Conservation (phyloP, 1,140 invertebrate species). For the Grapholita molesta region DNA sequence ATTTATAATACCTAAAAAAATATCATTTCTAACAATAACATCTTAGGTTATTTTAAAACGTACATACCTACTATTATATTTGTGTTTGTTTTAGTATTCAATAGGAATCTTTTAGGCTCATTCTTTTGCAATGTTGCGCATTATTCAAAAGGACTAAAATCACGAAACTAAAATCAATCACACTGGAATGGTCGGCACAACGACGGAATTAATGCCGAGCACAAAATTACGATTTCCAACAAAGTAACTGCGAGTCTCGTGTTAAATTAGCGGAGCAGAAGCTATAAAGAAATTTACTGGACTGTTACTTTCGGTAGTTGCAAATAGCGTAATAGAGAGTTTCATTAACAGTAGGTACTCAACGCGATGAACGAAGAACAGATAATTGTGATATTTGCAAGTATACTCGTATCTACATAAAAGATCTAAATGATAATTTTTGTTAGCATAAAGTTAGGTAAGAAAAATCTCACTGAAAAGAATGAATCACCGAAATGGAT, state of each 20-base stretch:
- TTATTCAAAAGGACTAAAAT: conserved; percentile 11
- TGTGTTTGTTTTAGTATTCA: neutral
- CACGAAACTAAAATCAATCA: conserved; percentile 15
- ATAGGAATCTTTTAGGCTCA: neutral
- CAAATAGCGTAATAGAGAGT: neutral
- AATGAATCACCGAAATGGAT: too few relatives aligned
- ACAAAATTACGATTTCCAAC: conserved; percentile 12
- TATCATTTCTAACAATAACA: too few relatives aligned
- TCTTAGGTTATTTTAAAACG: too few relatives aligned
- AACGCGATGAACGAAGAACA: neutral
- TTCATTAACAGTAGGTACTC: neutral
- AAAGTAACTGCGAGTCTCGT: neutral
- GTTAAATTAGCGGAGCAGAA: neutral
- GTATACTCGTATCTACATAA: too few relatives aligned
- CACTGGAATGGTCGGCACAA: neutral
- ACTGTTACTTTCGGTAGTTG: neutral
- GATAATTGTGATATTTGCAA: neutral
- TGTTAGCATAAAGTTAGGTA: too few relatives aligned
- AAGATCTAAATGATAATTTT: too few relatives aligned
- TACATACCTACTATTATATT: too few relatives aligned
- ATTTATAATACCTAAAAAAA: too few relatives aligned
- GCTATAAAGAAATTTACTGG: neutral
- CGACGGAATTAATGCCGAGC: conserved; percentile 1
- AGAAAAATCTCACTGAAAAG: too few relatives aligned
- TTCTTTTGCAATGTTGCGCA: conserved; percentile 1